A percentile compares a stretch with the other conserved stretches of the same genome.
phyloP scores from a whole-genome alignment of 2,888 invertebrate genomes.

The Agriopis aurantiaria region DNA sequence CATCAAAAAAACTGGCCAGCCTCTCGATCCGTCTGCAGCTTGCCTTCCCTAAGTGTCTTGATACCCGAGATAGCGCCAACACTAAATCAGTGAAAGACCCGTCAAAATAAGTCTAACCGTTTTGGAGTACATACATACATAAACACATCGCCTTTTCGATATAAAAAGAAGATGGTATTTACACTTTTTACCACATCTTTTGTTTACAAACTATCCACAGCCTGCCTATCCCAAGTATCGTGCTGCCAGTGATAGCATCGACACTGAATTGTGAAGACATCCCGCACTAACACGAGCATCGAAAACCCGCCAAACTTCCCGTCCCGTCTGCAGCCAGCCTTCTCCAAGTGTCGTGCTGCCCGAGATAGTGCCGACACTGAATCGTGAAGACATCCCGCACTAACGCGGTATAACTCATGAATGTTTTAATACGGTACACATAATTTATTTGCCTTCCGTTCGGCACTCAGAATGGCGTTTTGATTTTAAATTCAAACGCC shows the following conservation, averaged over 20 bases:
- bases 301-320: too few relatives aligned
- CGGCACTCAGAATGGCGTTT: slow-evolving; percentile 37
- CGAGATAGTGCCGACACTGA: slow-evolving; percentile 45
- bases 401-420: slow-evolving; percentile 57
- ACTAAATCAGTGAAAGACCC: too few relatives aligned
- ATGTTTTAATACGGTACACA: slow-evolving; percentile 59
- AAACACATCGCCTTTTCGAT: too few relatives aligned
- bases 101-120: too few relatives aligned
- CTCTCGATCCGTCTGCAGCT: too few relatives aligned
- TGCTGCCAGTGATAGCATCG: neutral
- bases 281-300: neutral
- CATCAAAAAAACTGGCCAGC: neutral
- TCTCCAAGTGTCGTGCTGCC: slow-evolving; percentile 48
- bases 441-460: slow-evolving; percentile 54
- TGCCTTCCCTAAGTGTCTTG: too few relatives aligned
- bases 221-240: too few relatives aligned
- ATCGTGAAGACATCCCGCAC: slow-evolving; percentile 49
- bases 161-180: too few relatives aligned
- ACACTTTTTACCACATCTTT: too few relatives aligned
- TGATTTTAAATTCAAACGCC: slow-evolving; percentile 29
- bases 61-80: too few relatives aligned
- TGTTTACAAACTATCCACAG: too few relatives aligned
- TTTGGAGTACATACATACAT: too few relatives aligned
- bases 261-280: neutral
- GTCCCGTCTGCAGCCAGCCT: neutral